Percentiles rank a stretch among this genome's conserved stretches.
These are phyloP conservation scores for Anas platyrhynchos DNA, from an alignment of 2,113 vertebrate species.

Conservation along the genomic window DNA sequence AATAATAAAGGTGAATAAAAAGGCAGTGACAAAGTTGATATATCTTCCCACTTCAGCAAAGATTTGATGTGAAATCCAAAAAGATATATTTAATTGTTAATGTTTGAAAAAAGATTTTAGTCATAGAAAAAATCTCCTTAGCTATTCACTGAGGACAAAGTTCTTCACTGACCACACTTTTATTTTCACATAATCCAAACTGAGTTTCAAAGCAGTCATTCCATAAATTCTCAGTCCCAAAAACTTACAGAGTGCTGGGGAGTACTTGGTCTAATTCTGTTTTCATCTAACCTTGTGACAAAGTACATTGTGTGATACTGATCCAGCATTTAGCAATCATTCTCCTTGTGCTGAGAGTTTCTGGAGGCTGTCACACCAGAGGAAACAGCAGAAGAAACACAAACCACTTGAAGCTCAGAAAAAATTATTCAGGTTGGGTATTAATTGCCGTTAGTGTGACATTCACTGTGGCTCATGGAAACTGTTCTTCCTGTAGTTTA, in stretches of 20 bases:
- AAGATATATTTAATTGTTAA: constrained; percentile 26
- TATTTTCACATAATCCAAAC: constrained; percentile 44
- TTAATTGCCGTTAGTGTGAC: not conserved
- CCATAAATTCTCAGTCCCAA: constrained; percentile 19
- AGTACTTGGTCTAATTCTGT: not conserved
- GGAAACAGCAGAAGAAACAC: not conserved
- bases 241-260: not conserved
- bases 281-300: constrained; percentile 43
- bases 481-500: not conserved
- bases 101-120: constrained; percentile 4
- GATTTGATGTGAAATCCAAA: not conserved
- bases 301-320: not conserved
- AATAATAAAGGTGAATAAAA: constrained; percentile 16
- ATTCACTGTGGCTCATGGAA: not conserved
- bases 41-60: not conserved
- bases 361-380: not conserved
- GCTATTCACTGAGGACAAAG: not conserved
- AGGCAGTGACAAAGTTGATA: not conserved
- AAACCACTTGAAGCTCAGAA: not conserved
- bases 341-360: not conserved
- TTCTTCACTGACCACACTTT: not conserved
- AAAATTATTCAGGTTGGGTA: not conserved
- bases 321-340: not conserved
- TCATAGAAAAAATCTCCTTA: not conserved
- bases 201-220: not conserved